Percentiles rank a stretch among this genome's conserved stretches.
Conservation (phyloP, 2,797 vertebrate species). For the Saxicola maurus region DNA sequence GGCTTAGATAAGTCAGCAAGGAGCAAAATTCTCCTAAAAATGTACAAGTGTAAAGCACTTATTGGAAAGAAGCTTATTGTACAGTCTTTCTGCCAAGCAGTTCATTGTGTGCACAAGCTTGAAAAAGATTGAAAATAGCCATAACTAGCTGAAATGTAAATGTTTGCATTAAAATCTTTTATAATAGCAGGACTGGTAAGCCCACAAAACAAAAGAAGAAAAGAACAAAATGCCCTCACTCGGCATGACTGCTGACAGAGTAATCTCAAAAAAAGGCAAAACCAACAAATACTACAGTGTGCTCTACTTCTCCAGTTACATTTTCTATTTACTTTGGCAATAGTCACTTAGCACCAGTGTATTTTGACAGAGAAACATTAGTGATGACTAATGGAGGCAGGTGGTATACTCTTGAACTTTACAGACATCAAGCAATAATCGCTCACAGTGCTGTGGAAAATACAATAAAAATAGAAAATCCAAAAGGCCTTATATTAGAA, state of each 20-base stretch:
- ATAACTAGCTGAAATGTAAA: neutral
- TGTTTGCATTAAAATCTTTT: neutral
- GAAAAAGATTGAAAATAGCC: neutral
- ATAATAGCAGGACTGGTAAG: neutral
- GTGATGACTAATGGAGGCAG: conserved; percentile 26
- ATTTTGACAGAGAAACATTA: neutral
- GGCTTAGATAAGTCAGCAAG: neutral
- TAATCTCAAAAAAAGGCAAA: neutral
- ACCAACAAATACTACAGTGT: neutral
- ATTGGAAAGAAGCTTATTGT: neutral
- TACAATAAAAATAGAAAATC: neutral
- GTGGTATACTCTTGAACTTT: conserved; percentile 26
- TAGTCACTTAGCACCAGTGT: neutral
- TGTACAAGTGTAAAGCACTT: neutral
- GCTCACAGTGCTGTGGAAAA: neutral
- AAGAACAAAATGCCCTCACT: neutral
- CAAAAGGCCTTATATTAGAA: neutral
- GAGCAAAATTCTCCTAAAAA: neutral
- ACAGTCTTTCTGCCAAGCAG: neutral
- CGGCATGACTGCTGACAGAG: neutral
- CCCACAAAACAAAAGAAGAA: neutral
- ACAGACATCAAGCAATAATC: neutral
- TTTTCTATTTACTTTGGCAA: conserved; percentile 1
- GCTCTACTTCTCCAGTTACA: neutral
- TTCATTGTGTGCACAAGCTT: neutral